Conservation (phyloP, 2,113 vertebrate genomes). For the Albula glossodonta region DNA sequence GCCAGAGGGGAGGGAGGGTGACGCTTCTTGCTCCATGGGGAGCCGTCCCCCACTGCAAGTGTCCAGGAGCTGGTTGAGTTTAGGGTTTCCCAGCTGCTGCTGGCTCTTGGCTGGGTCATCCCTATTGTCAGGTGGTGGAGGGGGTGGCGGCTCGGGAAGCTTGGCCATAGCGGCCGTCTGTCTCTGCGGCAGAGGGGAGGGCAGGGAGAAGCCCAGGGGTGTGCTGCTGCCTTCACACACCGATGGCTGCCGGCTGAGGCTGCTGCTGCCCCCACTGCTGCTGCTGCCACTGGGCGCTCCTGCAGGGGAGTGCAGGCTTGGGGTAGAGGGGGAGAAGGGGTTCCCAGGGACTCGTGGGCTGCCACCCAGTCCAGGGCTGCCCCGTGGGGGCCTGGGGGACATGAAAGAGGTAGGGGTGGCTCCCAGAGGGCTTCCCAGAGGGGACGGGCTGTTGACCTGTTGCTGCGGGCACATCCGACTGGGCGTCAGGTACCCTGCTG, state of each 20-base stretch:
- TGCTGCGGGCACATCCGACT: conserved; percentile 59
- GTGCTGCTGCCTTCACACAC: conserved; percentile 62
- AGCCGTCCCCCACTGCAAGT: conserved; percentile 65
- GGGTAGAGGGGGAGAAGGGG: conserved; percentile 84
- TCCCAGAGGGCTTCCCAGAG: conserved; percentile 81
- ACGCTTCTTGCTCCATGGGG: conserved; percentile 53
- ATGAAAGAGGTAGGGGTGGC: conserved; percentile 86
- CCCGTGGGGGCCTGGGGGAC: conserved; percentile 83
- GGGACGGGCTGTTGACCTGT: conserved; percentile 72
- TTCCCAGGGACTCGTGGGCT: conserved; percentile 78
- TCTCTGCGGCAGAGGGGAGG: conserved; percentile 74
- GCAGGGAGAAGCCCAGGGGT: conserved; percentile 71
- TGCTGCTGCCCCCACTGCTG: conserved; percentile 34
- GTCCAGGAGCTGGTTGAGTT: conserved; percentile 82
- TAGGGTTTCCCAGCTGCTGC: conserved; percentile 70
- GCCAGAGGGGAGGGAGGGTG: conserved; percentile 58
- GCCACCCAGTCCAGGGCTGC: conserved; percentile 77
- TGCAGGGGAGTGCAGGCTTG: conserved; percentile 79
- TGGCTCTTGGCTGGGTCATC: conserved; percentile 67
- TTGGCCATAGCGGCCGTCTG: conserved; percentile 75
- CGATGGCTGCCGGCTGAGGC: conserved; percentile 72
- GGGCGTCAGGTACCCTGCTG: conserved; percentile 63
- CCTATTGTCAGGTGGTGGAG: conserved; percentile 37
- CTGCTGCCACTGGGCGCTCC: conserved; percentile 66
- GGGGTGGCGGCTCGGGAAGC: conserved; percentile 47